A percentile compares a stretch with the other conserved stretches of the same genome.
These are phyloP conservation scores for Morelia viridis DNA, from an alignment of 2,797 vertebrate genomes.

Conservation along the genomic window DNA sequence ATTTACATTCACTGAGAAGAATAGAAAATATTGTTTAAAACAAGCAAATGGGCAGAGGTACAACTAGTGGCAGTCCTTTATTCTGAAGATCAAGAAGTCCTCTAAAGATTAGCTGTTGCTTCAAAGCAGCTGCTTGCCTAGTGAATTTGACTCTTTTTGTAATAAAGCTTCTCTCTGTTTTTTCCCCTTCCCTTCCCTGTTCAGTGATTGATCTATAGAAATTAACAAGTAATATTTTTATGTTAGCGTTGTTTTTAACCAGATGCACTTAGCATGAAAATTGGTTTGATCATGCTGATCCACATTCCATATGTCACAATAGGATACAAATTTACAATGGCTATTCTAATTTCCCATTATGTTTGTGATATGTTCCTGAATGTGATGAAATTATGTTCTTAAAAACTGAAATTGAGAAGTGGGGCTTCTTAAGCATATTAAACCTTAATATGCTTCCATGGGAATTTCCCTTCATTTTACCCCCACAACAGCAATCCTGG, in stretches of 20 bases:
- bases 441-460: no score
- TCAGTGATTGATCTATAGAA: neutral
- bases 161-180: neutral
- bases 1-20: neutral
- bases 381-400: no score
- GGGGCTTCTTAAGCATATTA: no score
- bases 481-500: neutral
- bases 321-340: no score
- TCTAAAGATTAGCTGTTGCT: neutral
- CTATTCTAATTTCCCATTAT: no score
- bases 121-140: neutral
- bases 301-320: no score
- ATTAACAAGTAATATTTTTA: neutral
- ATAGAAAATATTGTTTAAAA: neutral
- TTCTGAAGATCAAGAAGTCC: neutral
- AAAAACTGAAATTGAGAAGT: no score
- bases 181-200: neutral
- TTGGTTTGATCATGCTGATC: no score
- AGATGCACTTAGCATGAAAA: no score
- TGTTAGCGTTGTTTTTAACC: neutral
- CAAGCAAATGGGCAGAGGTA: neutral
- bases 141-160: neutral
- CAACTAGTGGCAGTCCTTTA: neutral
- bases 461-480: neutral
- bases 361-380: no score